These are phyloP conservation scores for Acipenser ruthenus DNA, from an alignment of 2,797 vertebrate species.

Conservation along the genomic window DNA sequence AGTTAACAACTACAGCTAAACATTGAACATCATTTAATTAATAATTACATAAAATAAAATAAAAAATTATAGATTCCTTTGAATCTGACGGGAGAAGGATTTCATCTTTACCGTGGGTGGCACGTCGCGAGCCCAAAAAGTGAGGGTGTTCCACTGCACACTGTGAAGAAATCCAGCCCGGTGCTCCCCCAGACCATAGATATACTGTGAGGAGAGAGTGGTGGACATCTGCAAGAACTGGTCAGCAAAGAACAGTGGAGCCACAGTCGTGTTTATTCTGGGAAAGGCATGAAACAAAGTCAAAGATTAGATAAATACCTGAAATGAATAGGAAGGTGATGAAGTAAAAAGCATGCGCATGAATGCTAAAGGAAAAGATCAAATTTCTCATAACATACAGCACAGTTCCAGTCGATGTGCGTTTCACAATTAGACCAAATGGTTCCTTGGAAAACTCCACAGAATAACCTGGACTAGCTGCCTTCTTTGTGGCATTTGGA, in stretches of 20 bases:
- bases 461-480: constrained; percentile 52
- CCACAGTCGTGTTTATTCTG: constrained; percentile 73
- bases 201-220: constrained; percentile 50
- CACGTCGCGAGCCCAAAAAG: constrained; percentile 76
- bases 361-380: constrained; percentile 9
- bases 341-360: background rate
- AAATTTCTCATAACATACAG: constrained; percentile 40
- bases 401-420: constrained; percentile 47
- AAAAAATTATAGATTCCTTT: background rate
- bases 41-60: background rate
- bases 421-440: constrained; percentile 61
- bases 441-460: constrained; percentile 61
- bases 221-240: constrained; percentile 84
- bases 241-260: constrained; percentile 77
- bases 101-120: constrained; percentile 39
- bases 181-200: constrained; percentile 81
- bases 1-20: background rate
- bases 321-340: background rate
- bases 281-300: background rate
- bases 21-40: too few species aligned
- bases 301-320: background rate
- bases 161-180: constrained; percentile 65
- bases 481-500: constrained; percentile 48
- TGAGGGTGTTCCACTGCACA: constrained; percentile 76
- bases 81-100: constrained; percentile 33